Conservation (phyloP, 2,888 invertebrate species). For the Gerris lacustris region DNA sequence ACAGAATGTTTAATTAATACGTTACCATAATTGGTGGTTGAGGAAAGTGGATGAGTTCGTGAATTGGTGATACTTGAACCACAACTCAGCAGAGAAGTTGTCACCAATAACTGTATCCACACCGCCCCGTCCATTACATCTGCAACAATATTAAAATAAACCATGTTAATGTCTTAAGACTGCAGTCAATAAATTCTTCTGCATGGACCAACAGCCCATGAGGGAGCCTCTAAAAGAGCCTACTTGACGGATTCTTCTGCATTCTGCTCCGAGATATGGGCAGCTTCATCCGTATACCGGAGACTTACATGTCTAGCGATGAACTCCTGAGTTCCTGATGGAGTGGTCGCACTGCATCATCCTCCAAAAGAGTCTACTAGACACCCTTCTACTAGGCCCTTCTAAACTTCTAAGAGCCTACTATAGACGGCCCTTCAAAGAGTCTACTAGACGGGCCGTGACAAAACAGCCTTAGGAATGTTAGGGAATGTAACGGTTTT, state of each 20-base stretch:
- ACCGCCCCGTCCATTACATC: not conserved
- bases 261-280: conserved; percentile 60
- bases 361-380: too few species aligned
- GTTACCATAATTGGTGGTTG: not conserved
- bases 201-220: too few species aligned
- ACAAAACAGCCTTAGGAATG: too few species aligned
- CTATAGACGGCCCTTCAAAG: too few species aligned
- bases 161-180: not conserved
- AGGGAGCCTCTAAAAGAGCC: too few species aligned
- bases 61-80: not conserved
- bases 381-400: conserved; percentile 7
- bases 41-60: not conserved
- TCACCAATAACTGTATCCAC: not conserved
- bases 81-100: not conserved
- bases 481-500: too few species aligned
- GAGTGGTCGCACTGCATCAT: conserved; percentile 45
- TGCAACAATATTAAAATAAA: not conserved
- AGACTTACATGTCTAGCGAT: conserved; percentile 57
- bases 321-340: conserved; percentile 48
- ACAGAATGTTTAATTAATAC: not conserved
- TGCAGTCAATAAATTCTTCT: too few species aligned
- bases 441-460: too few species aligned
- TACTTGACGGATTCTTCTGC: conserved; percentile 36
- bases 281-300: conserved; percentile 54
- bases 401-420: too few species aligned